Conservation (phyloP, 2,888 invertebrate genomes). For the Diloba caeruleocephala region DNA sequence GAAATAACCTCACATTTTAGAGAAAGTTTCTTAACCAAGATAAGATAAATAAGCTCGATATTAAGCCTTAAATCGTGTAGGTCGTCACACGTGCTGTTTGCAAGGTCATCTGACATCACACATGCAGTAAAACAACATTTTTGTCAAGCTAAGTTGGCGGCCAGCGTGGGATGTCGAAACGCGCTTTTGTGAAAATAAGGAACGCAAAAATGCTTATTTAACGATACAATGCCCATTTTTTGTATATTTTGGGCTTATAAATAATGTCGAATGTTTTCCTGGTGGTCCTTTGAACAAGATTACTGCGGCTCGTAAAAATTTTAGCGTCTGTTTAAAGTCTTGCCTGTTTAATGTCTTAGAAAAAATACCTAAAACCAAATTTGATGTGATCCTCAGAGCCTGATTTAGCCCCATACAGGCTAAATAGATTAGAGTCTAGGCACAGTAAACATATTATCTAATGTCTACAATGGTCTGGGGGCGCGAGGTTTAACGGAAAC, state of each 20-base stretch:
- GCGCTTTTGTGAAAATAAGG: constrained; percentile 47
- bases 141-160: constrained; percentile 54
- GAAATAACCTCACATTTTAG: constrained; percentile 20
- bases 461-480: too few relatives aligned
- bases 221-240: constrained; percentile 44
- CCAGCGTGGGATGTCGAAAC: constrained; percentile 54
- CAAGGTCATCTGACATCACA: constrained; percentile 62
- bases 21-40: constrained; percentile 36
- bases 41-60: constrained; percentile 19
- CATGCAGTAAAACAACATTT: constrained; percentile 63
- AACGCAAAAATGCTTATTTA: constrained; percentile 40
- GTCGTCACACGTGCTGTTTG: constrained; percentile 47
- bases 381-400: too few relatives aligned
- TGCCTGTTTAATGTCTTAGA: too few relatives aligned
- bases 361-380: too few relatives aligned
- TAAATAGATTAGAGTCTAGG: too few relatives aligned
- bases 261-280: constrained; percentile 43
- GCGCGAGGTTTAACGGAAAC: too few relatives aligned
- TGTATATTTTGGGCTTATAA: constrained; percentile 43
- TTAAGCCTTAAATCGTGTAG: constrained; percentile 50
- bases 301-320: constrained; percentile 27
- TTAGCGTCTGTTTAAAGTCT: constrained; percentile 33
- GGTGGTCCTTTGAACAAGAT: constrained; percentile 47
- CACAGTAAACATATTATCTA: too few relatives aligned
- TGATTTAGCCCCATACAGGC: too few relatives aligned